Conservation (phyloP, 2,888 invertebrate species). For the Oscheius sp. region DNA sequence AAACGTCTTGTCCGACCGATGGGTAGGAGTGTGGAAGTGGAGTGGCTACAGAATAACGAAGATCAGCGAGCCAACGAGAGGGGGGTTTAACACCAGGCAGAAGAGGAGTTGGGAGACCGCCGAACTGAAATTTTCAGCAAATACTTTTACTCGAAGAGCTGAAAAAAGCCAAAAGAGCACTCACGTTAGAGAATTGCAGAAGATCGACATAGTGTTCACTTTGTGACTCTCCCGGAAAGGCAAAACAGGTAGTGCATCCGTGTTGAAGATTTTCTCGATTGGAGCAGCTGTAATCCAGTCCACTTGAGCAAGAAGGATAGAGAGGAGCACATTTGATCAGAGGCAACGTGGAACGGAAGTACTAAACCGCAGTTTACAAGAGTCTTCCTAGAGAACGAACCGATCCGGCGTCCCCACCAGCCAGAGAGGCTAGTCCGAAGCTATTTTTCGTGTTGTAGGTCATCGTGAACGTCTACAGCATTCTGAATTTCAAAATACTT, state of each 20-base stretch:
- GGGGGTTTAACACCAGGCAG: slow-evolving; percentile 35
- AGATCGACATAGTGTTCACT: slow-evolving; percentile 53
- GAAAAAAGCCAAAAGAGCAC: no score
- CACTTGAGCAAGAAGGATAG: neutral
- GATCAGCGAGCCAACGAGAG: slow-evolving; percentile 53
- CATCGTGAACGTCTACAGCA: slow-evolving; percentile 3
- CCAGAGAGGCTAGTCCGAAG: slow-evolving; percentile 16
- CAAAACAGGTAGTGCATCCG: slow-evolving; percentile 47
- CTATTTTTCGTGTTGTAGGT: neutral
- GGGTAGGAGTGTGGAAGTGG: slow-evolving; percentile 62
- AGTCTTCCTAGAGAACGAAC: neutral
- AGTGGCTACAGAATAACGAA: slow-evolving; percentile 56
- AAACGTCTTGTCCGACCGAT: slow-evolving; percentile 53
- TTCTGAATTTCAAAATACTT: slow-evolving; percentile 2
- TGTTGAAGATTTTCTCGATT: slow-evolving; percentile 5
- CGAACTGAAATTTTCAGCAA: slow-evolving; percentile 42
- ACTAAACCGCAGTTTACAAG: neutral
- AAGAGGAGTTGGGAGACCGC: slow-evolving; percentile 49
- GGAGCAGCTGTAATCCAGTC: slow-evolving; percentile 23
- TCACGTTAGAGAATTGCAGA: slow-evolving; percentile 39
- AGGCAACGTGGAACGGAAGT: slow-evolving; percentile 18
- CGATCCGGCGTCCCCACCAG: slow-evolving; percentile 9
- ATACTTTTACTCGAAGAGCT: no score
- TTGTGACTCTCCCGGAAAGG: slow-evolving; percentile 24
- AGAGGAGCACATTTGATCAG: slow-evolving; percentile 14